phyloP scores from a whole-genome alignment of 2,888 invertebrate genomes.

The Hartigia nigra region DNA sequence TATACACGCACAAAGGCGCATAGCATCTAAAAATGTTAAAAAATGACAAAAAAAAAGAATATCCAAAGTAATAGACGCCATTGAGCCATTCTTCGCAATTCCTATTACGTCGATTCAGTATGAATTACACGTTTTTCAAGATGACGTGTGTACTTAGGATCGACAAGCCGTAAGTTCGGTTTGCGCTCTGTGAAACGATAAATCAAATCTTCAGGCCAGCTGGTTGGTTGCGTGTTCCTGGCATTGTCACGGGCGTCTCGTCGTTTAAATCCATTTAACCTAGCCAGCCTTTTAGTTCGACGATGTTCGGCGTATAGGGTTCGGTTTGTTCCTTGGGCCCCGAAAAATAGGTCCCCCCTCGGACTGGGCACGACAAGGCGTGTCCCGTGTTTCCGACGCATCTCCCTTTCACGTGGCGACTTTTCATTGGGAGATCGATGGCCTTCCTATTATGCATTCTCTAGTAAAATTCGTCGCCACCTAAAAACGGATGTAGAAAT shows the following conservation, averaged over 20 bases:
- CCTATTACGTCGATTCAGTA: not conserved
- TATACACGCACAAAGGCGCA: too few species aligned
- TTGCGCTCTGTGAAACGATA: constrained; percentile 32
- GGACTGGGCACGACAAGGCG: constrained; percentile 36
- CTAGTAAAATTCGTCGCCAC: not conserved
- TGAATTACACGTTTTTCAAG: not conserved
- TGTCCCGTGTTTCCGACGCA: constrained; percentile 45
- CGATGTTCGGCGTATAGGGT: not conserved
- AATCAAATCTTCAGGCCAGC: constrained; percentile 43
- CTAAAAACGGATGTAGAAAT: not conserved
- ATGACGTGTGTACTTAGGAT: constrained; percentile 38
- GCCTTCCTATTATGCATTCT: not conserved
- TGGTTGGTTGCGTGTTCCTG: constrained; percentile 42
- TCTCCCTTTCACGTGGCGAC: constrained; percentile 11
- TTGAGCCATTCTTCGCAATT: not conserved
- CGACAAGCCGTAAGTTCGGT: constrained; percentile 8
- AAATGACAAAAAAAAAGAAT: not conserved
- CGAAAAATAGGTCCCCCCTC: constrained; percentile 29
- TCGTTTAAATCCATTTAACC: constrained; percentile 53
- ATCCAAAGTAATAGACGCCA: not conserved
- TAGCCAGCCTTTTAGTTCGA: not conserved
- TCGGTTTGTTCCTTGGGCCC: constrained; percentile 27
- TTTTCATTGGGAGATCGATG: constrained; percentile 35
- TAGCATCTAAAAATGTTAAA: not conserved
- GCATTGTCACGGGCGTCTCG: constrained; percentile 35